These are phyloP conservation scores for Neosalanx taihuensis DNA, from an alignment of 2,797 vertebrate genomes.

Conservation along the genomic window DNA sequence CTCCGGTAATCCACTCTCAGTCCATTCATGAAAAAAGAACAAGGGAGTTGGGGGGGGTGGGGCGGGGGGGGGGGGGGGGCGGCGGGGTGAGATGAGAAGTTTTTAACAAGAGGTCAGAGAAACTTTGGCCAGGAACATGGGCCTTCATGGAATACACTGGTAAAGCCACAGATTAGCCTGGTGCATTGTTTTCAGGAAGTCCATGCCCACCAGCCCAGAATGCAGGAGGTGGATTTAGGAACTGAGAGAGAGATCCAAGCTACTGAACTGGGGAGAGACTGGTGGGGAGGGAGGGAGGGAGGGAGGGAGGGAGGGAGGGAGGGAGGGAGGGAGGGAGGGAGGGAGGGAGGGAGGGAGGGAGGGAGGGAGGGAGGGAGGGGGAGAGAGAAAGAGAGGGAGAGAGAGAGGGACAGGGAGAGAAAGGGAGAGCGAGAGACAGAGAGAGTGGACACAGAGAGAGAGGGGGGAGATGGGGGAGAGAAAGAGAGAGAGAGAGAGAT, in stretches of 20 bases:
- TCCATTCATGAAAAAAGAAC: slow-evolving; percentile 57
- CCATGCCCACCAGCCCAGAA: slow-evolving; percentile 61
- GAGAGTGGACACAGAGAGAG: too few species aligned
- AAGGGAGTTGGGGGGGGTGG: slow-evolving; percentile 22
- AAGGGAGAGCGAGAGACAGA: too few species aligned
- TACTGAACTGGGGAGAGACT: slow-evolving; percentile 51
- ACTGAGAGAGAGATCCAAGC: slow-evolving; percentile 57
- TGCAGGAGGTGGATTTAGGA: slow-evolving; percentile 58
- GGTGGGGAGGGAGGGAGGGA: slow-evolving; percentile 9
- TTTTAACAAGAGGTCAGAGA: slow-evolving; percentile 72
- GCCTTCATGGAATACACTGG: slow-evolving; percentile 68
- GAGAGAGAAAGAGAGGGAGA: too few species aligned
- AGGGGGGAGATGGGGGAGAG: slow-evolving; percentile 57
- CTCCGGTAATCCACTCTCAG: slow-evolving; percentile 67
- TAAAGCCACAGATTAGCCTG: slow-evolving; percentile 71
- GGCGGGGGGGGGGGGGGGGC: slow-evolving; percentile 32
- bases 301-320: slow-evolving; percentile 2
- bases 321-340: slow-evolving; percentile 32
- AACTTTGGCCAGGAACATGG: slow-evolving; percentile 62
- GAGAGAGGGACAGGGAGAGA: too few species aligned
- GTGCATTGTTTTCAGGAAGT: slow-evolving; percentile 73
- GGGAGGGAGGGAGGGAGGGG: slow-evolving; percentile 21
- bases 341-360: slow-evolving; percentile 16
- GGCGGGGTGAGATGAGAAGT: slow-evolving; percentile 55
- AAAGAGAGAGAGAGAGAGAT: too few species aligned